Evolutionary conservation across 2,888 invertebrate species (phyloP).

Genomic region (Oscheius onirici): DNA sequence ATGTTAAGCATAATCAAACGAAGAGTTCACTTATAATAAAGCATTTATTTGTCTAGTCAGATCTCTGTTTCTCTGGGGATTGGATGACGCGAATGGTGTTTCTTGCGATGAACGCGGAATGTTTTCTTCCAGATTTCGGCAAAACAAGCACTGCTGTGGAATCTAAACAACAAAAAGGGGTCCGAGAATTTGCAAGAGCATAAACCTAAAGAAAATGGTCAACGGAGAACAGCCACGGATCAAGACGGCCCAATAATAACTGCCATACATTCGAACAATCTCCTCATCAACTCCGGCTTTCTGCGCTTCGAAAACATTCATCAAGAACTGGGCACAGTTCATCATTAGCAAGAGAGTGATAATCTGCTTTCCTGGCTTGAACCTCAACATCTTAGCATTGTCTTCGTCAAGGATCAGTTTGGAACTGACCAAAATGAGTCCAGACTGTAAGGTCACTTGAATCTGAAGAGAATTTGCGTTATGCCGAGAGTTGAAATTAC

Average conservation of each 20-base stretch:
- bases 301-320: slow-evolving; percentile 79
- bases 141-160: slow-evolving; percentile 77
- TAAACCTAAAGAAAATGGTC: slow-evolving; percentile 77
- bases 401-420: slow-evolving; percentile 42
- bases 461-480: slow-evolving; percentile 21
- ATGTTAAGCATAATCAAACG: not conserved
- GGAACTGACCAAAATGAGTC: slow-evolving; percentile 50
- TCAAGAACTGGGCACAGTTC: slow-evolving; percentile 79
- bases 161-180: slow-evolving; percentile 37
- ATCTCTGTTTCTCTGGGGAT: slow-evolving; percentile 17
- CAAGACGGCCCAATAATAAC: slow-evolving; percentile 79
- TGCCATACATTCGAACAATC: slow-evolving; percentile 75
- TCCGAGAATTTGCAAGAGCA: not conserved
- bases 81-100: slow-evolving; percentile 10
- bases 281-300: slow-evolving; percentile 71
- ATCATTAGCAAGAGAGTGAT: slow-evolving; percentile 65
- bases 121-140: slow-evolving; percentile 75
- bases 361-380: slow-evolving; percentile 62
- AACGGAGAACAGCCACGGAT: slow-evolving; percentile 78
- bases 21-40: slow-evolving; percentile 7
- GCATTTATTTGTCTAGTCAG: slow-evolving; percentile 2
- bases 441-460: slow-evolving; percentile 58
- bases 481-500: slow-evolving; percentile 10
- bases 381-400: slow-evolving; percentile 48
- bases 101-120: slow-evolving; percentile 36